Percentiles rank a stretch among this genome's conserved stretches.
Conservation (phyloP, 2,113 vertebrate species). For the Paramormyrops kingsleyae region DNA sequence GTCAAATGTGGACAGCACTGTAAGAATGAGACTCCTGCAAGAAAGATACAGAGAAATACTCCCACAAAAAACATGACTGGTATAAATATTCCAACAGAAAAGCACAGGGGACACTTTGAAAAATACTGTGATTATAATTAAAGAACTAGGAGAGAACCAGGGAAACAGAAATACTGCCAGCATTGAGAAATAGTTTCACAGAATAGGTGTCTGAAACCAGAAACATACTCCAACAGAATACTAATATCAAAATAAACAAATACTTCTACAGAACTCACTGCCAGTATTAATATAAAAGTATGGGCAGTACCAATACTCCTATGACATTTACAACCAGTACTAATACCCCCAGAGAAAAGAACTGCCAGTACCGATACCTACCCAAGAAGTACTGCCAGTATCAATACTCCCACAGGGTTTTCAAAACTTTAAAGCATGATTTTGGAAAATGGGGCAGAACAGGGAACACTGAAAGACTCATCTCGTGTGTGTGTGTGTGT, state of each 20-base stretch:
- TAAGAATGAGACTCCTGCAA: background rate
- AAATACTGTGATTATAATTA: background rate
- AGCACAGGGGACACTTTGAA: background rate
- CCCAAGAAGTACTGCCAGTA: background rate
- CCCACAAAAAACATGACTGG: background rate
- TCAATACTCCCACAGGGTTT: background rate
- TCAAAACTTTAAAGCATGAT: background rate
- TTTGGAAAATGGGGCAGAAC: background rate
- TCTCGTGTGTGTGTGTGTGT: background rate
- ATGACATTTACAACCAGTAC: background rate
- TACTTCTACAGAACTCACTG: background rate
- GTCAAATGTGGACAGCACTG: background rate
- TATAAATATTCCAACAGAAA: background rate
- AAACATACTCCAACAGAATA: background rate
- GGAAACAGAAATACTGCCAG: background rate
- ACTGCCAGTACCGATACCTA: background rate
- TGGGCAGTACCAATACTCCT: background rate
- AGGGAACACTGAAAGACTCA: background rate
- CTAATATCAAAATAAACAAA: background rate
- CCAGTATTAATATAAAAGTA: background rate
- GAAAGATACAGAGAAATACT: background rate
- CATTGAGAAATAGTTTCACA: background rate
- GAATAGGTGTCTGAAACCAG: background rate
- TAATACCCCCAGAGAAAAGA: background rate
- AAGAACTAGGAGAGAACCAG: background rate